A percentile compares a stretch with the other conserved stretches of the same genome.
Evolutionary conservation across 2,797 vertebrate genomes (phyloP).

Genomic region (Manis crassicaudata): DNA sequence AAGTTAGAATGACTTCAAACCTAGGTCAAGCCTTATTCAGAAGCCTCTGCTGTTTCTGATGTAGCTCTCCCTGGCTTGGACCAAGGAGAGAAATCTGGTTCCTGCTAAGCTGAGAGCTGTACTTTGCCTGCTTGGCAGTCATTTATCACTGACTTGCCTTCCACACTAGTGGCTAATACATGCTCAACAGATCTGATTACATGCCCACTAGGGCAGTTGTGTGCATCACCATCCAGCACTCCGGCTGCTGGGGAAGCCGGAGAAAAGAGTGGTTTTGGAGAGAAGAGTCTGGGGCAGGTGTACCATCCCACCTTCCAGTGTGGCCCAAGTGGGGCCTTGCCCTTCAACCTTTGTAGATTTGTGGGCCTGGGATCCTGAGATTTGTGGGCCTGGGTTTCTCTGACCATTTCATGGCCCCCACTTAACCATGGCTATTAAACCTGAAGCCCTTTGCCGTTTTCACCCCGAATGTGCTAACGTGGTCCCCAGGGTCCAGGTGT

Average conservation of each 20-base stretch:
- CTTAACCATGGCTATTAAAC: background rate
- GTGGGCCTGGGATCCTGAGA: background rate
- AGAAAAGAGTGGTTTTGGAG: background rate
- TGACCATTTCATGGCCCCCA: background rate
- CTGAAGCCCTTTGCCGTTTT: background rate
- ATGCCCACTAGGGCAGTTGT: background rate
- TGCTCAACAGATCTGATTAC: background rate
- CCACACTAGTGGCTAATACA: slow-evolving; percentile 47
- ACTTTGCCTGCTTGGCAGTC: background rate
- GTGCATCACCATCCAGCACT: background rate
- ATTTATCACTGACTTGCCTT: slow-evolving; percentile 57
- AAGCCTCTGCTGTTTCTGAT: background rate
- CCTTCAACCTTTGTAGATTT: background rate
- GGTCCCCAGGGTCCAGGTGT: background rate
- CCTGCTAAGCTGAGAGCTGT: background rate
- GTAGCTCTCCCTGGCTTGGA: background rate
- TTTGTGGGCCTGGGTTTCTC: background rate
- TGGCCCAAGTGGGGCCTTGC: background rate
- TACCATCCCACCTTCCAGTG: background rate
- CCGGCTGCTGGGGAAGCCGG: background rate
- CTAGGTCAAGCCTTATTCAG: background rate
- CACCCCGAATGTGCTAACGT: background rate
- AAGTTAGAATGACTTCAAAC: background rate
- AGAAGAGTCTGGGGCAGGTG: background rate
- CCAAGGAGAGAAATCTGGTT: background rate